These are phyloP conservation scores for Andrena marginata DNA, from an alignment of 2,888 invertebrate species.

Conservation along the genomic window DNA sequence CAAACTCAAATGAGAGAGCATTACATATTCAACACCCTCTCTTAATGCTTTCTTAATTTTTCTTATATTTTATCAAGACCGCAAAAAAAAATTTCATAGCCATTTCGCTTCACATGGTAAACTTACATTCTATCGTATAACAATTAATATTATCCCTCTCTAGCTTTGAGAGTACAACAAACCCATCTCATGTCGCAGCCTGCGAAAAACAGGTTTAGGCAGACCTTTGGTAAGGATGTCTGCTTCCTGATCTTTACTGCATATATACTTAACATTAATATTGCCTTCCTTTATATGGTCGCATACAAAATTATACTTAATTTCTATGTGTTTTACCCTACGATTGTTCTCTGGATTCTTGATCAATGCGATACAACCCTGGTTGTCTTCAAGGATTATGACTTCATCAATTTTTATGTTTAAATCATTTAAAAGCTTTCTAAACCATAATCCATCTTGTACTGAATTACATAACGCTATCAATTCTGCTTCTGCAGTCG, in stretches of 20 bases:
- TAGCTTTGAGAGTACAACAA: no score
- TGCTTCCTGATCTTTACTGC: no score
- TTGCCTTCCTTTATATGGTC: neutral
- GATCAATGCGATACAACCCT: neutral
- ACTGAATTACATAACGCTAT: slow-evolving; percentile 7
- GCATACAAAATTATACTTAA: neutral
- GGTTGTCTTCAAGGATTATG: neutral
- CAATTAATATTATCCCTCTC: no score
- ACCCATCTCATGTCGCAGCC: no score
- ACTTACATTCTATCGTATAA: no score
- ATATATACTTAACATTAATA: no score
- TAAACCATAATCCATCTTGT: slow-evolving; percentile 16
- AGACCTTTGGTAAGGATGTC: no score
- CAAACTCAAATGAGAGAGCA: no score
- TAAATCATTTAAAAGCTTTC: neutral
- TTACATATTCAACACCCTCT: neutral
- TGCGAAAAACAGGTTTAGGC: no score
- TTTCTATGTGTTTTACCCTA: neutral
- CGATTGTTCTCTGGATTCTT: neutral
- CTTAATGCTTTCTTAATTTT: neutral
- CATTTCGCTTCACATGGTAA: no score
- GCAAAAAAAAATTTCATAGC: no score
- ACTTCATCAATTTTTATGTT: neutral
- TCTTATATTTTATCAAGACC: no score
- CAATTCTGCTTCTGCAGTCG: neutral